phyloP scores from a whole-genome alignment of 2,888 invertebrate species.

The Colostygia pectinataria region DNA sequence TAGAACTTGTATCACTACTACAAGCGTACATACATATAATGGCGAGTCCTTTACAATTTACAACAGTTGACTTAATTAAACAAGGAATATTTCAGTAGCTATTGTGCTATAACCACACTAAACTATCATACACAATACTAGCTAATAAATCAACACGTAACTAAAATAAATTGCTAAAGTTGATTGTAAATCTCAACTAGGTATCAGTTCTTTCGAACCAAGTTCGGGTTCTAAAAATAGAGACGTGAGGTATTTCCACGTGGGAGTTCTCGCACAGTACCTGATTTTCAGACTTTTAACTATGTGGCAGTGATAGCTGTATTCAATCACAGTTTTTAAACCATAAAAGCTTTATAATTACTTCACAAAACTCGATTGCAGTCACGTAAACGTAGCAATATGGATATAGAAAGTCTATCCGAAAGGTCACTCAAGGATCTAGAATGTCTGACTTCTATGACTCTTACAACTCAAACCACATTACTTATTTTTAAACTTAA shows the following conservation, averaged over 20 bases:
- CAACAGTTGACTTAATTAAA: too few species aligned
- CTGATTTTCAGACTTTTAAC: slow-evolving; percentile 63
- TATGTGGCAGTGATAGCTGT: slow-evolving; percentile 65
- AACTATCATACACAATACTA: background rate
- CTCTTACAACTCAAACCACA: slow-evolving; percentile 66
- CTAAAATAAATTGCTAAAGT: slow-evolving; percentile 10
- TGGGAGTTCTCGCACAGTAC: slow-evolving; percentile 77
- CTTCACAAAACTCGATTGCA: slow-evolving; percentile 49
- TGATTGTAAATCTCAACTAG: slow-evolving; percentile 52
- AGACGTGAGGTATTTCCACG: slow-evolving; percentile 80
- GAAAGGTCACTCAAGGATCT: slow-evolving; percentile 81
- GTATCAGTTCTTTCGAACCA: slow-evolving; percentile 66
- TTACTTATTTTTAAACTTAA: slow-evolving; percentile 63
- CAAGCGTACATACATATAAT: too few species aligned
- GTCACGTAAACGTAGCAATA: slow-evolving; percentile 65
- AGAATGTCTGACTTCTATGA: slow-evolving; percentile 66
- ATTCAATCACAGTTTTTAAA: slow-evolving; percentile 68
- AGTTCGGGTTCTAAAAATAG: slow-evolving; percentile 78
- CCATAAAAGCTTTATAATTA: slow-evolving; percentile 47
- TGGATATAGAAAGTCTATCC: slow-evolving; percentile 76
- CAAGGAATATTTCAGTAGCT: background rate
- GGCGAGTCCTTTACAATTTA: too few species aligned
- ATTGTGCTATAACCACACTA: background rate
- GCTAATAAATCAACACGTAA: background rate
- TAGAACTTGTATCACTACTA: too few species aligned